phyloP scores from a whole-genome alignment of 2,113 vertebrate genomes.

The Plecturocebus donacophilus region DNA sequence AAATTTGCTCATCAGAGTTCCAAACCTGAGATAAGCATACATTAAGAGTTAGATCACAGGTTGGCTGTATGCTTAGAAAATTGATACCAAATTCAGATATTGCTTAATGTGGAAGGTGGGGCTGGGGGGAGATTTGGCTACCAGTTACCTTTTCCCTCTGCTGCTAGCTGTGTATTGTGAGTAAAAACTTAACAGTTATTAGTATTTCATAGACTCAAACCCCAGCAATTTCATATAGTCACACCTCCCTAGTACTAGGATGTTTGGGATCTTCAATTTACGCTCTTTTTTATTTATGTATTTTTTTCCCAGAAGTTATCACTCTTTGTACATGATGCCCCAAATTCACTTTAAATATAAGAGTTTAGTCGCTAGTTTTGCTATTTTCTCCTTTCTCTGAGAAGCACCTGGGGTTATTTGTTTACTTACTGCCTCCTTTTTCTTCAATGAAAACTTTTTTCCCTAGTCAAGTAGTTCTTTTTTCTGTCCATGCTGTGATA shows the following conservation, averaged over 20 bases:
- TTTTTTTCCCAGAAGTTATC: background rate
- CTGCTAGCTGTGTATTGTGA: background rate
- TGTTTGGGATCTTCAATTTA: background rate
- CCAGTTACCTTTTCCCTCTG: background rate
- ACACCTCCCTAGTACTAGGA: background rate
- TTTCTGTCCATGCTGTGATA: background rate
- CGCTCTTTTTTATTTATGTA: background rate
- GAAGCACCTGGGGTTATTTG: background rate
- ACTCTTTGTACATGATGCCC: background rate
- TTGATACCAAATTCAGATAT: background rate
- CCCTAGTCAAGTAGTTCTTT: background rate
- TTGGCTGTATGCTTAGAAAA: background rate
- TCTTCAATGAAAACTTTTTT: background rate
- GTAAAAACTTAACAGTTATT: background rate
- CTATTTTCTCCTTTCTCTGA: background rate
- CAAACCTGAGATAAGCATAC: background rate
- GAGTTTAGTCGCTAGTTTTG: background rate
- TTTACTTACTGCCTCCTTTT: background rate
- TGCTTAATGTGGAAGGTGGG: accelerated
- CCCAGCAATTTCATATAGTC: background rate
- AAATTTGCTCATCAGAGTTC: slow-evolving; percentile 4
- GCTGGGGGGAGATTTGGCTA: background rate
- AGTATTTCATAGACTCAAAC: background rate
- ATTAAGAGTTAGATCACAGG: background rate
- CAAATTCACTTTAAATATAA: slow-evolving; percentile 24